phyloP scores from a whole-genome alignment of 2,888 invertebrate species.

The Aromia moschata region DNA sequence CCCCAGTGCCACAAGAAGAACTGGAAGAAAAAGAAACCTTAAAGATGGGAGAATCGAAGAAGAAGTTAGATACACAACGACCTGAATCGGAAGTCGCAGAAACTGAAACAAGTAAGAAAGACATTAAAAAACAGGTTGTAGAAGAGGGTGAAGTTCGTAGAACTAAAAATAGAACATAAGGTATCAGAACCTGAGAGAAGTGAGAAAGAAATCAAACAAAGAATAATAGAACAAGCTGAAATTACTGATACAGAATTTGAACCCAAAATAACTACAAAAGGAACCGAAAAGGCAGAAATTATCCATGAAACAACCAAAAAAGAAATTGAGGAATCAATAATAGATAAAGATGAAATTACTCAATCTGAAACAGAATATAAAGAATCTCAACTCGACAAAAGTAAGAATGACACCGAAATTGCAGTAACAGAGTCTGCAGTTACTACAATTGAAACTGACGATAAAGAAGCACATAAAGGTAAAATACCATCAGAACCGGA shows the following conservation, averaged over 20 bases:
- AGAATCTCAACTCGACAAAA: background rate
- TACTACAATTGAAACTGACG: background rate
- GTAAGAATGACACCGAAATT: background rate
- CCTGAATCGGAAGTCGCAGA: background rate
- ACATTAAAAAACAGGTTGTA: background rate
- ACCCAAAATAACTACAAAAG: too few species aligned
- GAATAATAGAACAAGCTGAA: background rate
- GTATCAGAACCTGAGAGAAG: background rate
- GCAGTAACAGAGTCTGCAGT: background rate
- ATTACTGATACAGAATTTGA: too few species aligned
- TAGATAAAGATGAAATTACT: background rate
- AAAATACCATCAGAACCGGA: background rate
- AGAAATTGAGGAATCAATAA: background rate
- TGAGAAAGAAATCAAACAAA: background rate
- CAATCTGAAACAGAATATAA: background rate
- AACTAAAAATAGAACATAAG: background rate
- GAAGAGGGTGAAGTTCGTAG: background rate
- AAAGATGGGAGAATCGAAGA: too few species aligned
- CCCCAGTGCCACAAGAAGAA: slow-evolving; percentile 31
- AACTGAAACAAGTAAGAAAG: background rate
- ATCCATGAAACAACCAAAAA: background rate
- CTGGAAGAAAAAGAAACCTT: background rate
- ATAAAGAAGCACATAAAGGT: background rate
- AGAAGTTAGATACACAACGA: too few species aligned
- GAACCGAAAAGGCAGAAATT: background rate